Evolutionary conservation across 2,888 invertebrate species (phyloP).

Genomic region (Eristalinus sepulchralis): DNA sequence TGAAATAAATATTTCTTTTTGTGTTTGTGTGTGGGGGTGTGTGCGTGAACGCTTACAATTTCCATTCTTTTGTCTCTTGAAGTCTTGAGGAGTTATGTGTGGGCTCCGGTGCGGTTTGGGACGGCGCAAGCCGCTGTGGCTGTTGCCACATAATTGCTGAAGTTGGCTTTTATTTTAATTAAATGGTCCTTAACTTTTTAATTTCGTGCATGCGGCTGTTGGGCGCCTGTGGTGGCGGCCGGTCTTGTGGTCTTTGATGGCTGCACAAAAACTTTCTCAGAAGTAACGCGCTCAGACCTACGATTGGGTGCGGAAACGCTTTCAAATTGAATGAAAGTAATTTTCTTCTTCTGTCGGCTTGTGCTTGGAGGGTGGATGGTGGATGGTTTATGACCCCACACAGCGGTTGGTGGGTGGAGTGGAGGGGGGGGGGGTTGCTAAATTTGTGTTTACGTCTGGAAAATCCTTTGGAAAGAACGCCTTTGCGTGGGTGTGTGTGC

Average conservation of each 20-base stretch:
- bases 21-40: slow-evolving; percentile 68
- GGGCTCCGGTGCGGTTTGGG: background rate
- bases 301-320: background rate
- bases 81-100: slow-evolving; percentile 24
- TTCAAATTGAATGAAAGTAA: background rate
- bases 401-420: too few species aligned
- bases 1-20: slow-evolving; percentile 16
- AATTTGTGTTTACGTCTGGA: too few species aligned
- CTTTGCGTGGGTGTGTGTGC: too few species aligned
- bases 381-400: background rate
- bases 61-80: background rate
- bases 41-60: background rate
- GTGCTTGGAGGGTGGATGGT: background rate
- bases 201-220: slow-evolving; percentile 14
- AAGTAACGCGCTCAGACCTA: background rate
- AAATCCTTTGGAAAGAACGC: too few species aligned
- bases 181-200: slow-evolving; percentile 46
- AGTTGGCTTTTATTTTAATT: slow-evolving; percentile 55
- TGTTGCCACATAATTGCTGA: slow-evolving; percentile 32
- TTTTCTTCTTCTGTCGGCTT: background rate
- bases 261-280: background rate
- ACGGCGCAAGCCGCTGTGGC: background rate
- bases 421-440: too few species aligned
- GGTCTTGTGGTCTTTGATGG: background rate
- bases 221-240: background rate